These are phyloP conservation scores for Calidris pygmaea DNA, from an alignment of 2,113 vertebrate species.

Conservation along the genomic window DNA sequence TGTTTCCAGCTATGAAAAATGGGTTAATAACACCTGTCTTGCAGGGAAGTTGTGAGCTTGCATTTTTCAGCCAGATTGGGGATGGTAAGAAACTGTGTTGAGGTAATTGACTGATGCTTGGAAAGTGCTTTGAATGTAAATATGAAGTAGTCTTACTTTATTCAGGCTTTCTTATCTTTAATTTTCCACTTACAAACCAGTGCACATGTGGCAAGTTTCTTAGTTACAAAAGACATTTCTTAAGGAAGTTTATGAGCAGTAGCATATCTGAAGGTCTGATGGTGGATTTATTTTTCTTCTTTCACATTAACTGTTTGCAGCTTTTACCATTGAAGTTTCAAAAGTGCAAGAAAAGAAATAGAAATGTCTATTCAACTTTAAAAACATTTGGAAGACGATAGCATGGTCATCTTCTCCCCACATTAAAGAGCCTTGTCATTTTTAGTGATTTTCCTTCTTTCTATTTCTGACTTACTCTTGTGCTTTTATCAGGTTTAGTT, in stretches of 20 bases:
- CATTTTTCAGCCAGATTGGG: neutral
- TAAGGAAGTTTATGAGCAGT: neutral
- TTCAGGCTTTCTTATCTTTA: constrained; percentile 20
- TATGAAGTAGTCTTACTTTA: neutral
- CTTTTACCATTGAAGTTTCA: neutral
- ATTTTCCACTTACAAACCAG: constrained; percentile 20
- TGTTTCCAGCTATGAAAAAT: neutral
- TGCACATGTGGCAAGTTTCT: neutral
- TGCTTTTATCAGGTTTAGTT: neutral
- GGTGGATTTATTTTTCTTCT: neutral
- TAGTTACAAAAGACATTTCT: neutral
- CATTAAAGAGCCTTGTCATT: neutral
- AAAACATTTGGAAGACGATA: neutral
- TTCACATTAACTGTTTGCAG: neutral
- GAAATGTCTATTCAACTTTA: neutral
- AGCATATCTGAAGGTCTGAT: neutral
- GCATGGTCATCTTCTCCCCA: neutral
- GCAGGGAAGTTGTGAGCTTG: neutral
- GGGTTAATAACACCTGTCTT: neutral
- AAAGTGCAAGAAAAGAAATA: neutral
- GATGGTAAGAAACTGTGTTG: neutral
- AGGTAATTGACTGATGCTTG: constrained; percentile 19
- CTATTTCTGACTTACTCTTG: neutral
- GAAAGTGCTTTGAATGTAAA: constrained; percentile 31
- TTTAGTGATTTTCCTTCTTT: neutral